Evolutionary conservation across 2,888 invertebrate genomes (phyloP).

Genomic region (Metallyticus violacea): DNA sequence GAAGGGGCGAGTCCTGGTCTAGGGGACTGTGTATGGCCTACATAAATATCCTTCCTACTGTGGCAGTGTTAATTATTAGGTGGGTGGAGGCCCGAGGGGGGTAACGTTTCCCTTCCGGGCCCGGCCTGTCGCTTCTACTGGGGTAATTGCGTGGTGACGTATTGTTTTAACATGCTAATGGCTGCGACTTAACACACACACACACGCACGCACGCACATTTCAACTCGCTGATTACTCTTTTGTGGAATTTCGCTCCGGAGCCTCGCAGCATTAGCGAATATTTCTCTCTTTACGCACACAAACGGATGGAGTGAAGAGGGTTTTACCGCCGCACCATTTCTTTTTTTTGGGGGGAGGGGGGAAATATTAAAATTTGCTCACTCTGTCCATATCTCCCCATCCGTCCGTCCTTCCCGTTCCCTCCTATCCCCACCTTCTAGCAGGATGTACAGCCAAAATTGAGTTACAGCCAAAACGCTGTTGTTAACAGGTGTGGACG

Average conservation of each 20-base stretch:
- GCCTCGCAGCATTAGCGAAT: neutral
- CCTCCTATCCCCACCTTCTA: too few species aligned
- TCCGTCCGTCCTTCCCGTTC: neutral
- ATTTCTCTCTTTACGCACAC: neutral
- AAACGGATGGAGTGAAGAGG: neutral
- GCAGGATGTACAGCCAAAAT: neutral
- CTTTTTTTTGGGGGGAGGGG: neutral
- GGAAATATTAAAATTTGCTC: neutral
- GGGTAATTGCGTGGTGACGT: constrained; percentile 29
- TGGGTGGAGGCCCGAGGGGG: neutral
- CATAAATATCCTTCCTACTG: constrained; percentile 24
- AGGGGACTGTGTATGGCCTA: constrained; percentile 7
- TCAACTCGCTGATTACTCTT: constrained; percentile 5
- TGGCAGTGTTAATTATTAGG: constrained; percentile 29
- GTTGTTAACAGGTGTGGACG: neutral
- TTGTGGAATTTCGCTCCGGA: neutral
- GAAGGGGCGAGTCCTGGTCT: neutral
- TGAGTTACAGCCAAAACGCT: neutral
- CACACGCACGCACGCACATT: neutral
- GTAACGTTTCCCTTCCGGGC: neutral
- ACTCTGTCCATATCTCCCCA: neutral
- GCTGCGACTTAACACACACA: constrained; percentile 15
- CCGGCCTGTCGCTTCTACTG: neutral
- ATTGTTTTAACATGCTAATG: constrained; percentile 31
- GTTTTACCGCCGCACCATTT: neutral